phyloP scores from a whole-genome alignment of 2,888 invertebrate species.

The Sminthurides aquaticus region DNA sequence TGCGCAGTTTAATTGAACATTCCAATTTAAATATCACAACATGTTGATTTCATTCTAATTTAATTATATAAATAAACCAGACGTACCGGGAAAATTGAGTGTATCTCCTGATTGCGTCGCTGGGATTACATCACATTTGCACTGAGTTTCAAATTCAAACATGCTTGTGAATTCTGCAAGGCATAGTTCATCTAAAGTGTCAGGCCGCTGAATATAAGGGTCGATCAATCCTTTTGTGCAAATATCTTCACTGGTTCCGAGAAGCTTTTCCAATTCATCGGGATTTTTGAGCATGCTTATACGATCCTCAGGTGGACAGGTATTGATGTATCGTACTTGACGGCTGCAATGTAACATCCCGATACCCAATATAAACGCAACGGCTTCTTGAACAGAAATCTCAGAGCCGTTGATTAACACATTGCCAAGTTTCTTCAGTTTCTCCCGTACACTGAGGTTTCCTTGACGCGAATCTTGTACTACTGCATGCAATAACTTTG shows the following conservation, averaged over 20 bases:
- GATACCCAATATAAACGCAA: slow-evolving; percentile 29
- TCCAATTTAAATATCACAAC: too few species aligned
- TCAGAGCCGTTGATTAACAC: slow-evolving; percentile 39
- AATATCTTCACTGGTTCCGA: slow-evolving; percentile 20
- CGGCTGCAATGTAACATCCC: slow-evolving; percentile 18
- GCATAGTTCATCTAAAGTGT: slow-evolving; percentile 38
- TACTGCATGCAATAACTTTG: slow-evolving; percentile 34
- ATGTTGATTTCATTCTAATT: too few species aligned
- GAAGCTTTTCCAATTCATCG: slow-evolving; percentile 29
- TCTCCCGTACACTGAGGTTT: slow-evolving; percentile 38
- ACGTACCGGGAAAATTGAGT: too few species aligned
- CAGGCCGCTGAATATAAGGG: slow-evolving; percentile 42
- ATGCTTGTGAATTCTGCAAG: slow-evolving; percentile 43
- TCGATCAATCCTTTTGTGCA: slow-evolving; percentile 30
- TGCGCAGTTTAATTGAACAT: too few species aligned
- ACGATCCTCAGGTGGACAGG: slow-evolving; percentile 39
- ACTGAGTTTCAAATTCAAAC: slow-evolving; percentile 2
- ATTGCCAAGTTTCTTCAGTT: slow-evolving; percentile 33
- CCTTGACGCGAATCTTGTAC: slow-evolving; percentile 41
- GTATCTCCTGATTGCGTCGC: too few species aligned
- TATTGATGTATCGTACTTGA: slow-evolving; percentile 21
- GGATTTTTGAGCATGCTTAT: slow-evolving; percentile 42
- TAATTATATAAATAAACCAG: too few species aligned
- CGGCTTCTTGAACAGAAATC: slow-evolving; percentile 43
- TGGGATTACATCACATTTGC: too few species aligned